Conservation (phyloP, 2,888 invertebrate species). For the Azorinus chamasolen region DNA sequence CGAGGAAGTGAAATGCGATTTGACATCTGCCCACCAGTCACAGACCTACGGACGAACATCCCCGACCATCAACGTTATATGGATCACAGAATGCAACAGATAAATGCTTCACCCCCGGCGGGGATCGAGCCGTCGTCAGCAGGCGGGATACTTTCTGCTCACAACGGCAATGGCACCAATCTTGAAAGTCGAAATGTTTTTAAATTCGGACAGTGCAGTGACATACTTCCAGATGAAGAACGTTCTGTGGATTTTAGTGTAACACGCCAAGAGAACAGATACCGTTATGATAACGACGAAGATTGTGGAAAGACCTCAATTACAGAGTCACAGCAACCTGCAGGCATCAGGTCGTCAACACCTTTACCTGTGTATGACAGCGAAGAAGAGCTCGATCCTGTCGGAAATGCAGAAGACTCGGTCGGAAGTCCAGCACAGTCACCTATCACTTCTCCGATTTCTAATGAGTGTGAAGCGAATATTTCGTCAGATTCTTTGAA, state of each 20-base stretch:
- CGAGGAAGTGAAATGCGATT: conserved; percentile 62
- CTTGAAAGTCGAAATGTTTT: conserved; percentile 1
- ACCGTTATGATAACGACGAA: conserved; percentile 2
- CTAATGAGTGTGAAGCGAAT: conserved; percentile 57
- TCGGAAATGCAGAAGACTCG: conserved; percentile 59
- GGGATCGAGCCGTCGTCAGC: conserved; percentile 48
- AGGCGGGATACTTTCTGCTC: neutral
- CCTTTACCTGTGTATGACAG: conserved; percentile 55
- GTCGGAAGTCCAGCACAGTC: conserved; percentile 61
- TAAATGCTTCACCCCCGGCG: conserved; percentile 50
- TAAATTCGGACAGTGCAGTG: conserved; percentile 5
- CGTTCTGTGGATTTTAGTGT: conserved; percentile 16
- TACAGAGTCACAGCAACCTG: conserved; percentile 5
- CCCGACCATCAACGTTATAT: conserved; percentile 46
- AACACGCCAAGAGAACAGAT: neutral
- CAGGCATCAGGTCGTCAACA: conserved; percentile 50
- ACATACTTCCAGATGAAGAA: conserved; percentile 3
- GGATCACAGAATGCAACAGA: conserved; percentile 28
- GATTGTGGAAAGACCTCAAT: neutral
- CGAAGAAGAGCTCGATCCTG: conserved; percentile 70
- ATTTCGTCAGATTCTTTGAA: conserved; percentile 34
- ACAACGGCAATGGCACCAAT: neutral
- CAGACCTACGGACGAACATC: conserved; percentile 53
- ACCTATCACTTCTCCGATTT: conserved; percentile 55
- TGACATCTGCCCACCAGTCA: conserved; percentile 60